A percentile compares a stretch with the other conserved stretches of the same genome.
These are phyloP conservation scores for Steatornis caripensis DNA, from an alignment of 2,113 vertebrate species.

Conservation along the genomic window DNA sequence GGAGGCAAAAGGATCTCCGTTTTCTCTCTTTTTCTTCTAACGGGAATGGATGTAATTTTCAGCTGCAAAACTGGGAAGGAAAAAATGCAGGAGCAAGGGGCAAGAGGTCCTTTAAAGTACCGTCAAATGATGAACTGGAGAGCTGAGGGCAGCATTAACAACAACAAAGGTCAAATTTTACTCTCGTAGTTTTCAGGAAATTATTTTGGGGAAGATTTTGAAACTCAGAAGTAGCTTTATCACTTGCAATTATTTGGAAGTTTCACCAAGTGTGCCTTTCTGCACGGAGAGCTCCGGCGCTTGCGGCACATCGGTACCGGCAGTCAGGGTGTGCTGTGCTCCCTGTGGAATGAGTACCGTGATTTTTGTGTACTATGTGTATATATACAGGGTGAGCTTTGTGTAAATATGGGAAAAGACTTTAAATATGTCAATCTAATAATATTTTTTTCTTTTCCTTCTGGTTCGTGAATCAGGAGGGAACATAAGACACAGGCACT, in stretches of 20 bases:
- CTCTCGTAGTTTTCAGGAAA: not conserved
- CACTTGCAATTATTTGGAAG: not conserved
- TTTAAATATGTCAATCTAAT: not conserved
- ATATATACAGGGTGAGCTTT: not conserved
- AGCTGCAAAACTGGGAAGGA: not conserved
- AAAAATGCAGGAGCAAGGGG: not conserved
- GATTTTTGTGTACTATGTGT: accelerated
- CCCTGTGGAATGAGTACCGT: not conserved
- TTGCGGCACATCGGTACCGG: not conserved
- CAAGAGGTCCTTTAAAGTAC: not conserved
- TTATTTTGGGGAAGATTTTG: not conserved
- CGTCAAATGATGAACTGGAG: not conserved
- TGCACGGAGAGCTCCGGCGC: not conserved
- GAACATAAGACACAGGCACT: not conserved
- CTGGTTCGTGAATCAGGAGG: not conserved
- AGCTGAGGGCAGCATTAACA: not conserved
- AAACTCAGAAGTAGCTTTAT: not conserved
- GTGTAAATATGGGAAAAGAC: not conserved
- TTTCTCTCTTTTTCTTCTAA: not conserved
- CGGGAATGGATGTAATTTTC: not conserved
- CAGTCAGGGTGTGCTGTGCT: not conserved
- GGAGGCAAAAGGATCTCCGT: not conserved
- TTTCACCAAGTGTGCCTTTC: accelerated
- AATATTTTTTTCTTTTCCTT: not conserved
- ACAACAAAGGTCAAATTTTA: not conserved